Evolutionary conservation across 2,113 vertebrate genomes (phyloP), one percentile per base, ranked within the genome.

Genomic region (Lutjanus erythropterus): DNA sequence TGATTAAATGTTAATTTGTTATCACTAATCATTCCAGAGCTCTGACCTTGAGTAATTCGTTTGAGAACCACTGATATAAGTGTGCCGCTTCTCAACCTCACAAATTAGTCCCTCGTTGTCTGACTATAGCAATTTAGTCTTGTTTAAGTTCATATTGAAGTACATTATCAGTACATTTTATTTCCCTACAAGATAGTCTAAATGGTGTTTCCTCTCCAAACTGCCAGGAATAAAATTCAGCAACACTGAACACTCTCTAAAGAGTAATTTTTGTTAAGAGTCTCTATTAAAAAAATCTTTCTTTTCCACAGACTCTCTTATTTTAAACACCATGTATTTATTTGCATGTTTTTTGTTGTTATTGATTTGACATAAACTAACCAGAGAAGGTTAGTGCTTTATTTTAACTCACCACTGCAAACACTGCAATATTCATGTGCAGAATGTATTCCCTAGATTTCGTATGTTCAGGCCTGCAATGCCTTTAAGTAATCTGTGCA

Each of bases 401-500:
- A 59, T 60, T 53, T 47, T 3, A 39, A 14, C 15, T 31, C n/a
- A 37, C 23, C n/a, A 9, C 35, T 33, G 27, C 49, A 70, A 75
- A 61, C 39, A 56, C 15, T 16, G n/a, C 0, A 39, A 68, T 41
- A 55, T 73, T 67, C 9, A 59, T 71, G 16, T 56, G 37, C 18
- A 2, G 16, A 41, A 27, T 79, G n/a, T 47, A 41, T 60, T 31
- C 29, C 15, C 64, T 31, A 27, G 25, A 15, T 70, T 58, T 77
- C 39, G 39, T 69, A 52, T 82, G 70, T 60, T 23, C 64, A 61
- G 14, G n/a, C 42, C 49, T 39, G 49, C 65, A 41, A 49, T 72
- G 55, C 66, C 76, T 49, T 70, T 56, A 55, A 69, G 60, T 78
- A 46, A 82, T 89, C 84, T 71, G 50, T 41, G 37, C 53, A n/a